These are phyloP conservation scores for Orius insidiosus DNA, from an alignment of 1,140 invertebrate genomes.

Conservation along the genomic window DNA sequence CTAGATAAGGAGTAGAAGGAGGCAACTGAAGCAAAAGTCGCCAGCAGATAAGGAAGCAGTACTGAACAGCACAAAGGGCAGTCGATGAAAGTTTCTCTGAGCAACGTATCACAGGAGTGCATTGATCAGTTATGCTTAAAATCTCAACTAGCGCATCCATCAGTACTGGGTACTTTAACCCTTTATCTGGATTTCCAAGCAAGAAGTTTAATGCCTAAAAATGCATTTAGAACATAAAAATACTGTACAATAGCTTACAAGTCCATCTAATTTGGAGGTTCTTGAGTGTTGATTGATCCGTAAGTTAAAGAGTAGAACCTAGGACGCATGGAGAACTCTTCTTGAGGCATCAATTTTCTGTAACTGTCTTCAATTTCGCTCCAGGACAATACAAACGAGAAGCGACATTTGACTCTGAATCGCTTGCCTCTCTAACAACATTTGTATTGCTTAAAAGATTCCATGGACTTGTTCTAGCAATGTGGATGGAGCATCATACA, in stretches of 20 bases:
- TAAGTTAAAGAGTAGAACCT: constrained; percentile 70
- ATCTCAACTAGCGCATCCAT: constrained; percentile 74
- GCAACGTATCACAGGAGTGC: constrained; percentile 26
- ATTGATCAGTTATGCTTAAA: constrained; percentile 45
- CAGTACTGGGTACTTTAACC: constrained; percentile 65
- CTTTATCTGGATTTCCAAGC: constrained; percentile 69
- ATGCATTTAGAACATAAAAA: constrained; percentile 11
- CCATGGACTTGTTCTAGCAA: constrained; percentile 70
- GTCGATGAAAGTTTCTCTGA: constrained; percentile 41
- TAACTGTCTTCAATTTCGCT: constrained; percentile 66
- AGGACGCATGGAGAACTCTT: constrained; percentile 64
- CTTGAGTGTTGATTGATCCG: constrained; percentile 53
- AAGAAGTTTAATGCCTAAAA: constrained; percentile 75
- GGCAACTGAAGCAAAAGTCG: constrained; percentile 61
- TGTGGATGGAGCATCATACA: constrained; percentile 70
- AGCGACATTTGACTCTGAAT: constrained; percentile 27
- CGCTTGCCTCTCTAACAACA: constrained; percentile 30
- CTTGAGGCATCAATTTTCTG: constrained; percentile 47
- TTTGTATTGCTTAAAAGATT: constrained; percentile 57
- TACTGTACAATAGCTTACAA: constrained; percentile 34
- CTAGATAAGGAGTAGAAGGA: constrained; percentile 72
- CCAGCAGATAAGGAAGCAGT: constrained; percentile 79
- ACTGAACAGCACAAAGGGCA: constrained; percentile 68
- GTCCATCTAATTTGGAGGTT: constrained; percentile 70
- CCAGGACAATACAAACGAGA: constrained; percentile 44